Conservation (phyloP, 1,140 invertebrate species). For the Wasmannia auropunctata region DNA sequence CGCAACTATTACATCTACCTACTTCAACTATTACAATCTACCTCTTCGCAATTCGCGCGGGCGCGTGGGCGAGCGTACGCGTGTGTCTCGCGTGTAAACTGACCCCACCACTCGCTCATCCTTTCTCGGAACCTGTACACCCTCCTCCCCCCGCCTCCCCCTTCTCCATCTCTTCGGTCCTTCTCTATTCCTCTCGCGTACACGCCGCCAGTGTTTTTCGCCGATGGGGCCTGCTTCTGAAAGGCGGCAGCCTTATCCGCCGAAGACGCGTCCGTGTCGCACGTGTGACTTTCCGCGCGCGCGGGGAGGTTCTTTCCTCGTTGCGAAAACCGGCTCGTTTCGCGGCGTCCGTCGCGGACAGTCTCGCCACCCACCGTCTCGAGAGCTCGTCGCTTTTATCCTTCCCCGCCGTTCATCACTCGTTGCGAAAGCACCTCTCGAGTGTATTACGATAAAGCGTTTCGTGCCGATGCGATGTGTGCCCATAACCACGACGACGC, state of each 20-base stretch:
- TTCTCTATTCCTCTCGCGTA: not conserved
- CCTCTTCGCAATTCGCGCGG: slow-evolving; percentile 7
- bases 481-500: not conserved
- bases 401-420: slow-evolving; percentile 39
- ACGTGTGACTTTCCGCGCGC: not conserved
- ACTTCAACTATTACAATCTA: slow-evolving; percentile 7
- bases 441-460: slow-evolving; percentile 58
- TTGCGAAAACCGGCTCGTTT: slow-evolving; percentile 53
- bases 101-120: slow-evolving; percentile 31
- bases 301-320: slow-evolving; percentile 11
- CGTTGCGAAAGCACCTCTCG: slow-evolving; percentile 47
- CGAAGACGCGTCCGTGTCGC: not conserved
- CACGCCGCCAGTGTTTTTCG: not conserved
- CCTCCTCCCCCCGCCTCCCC: not conserved
- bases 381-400: slow-evolving; percentile 14
- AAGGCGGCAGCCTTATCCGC: not conserved
- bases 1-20: too few species aligned
- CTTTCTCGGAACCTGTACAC: not conserved
- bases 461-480: slow-evolving; percentile 31
- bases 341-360: slow-evolving; percentile 1
- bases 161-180: not conserved
- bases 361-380: slow-evolving; percentile 45
- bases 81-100: slow-evolving; percentile 55
- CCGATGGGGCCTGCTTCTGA: slow-evolving; percentile 25
- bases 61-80: slow-evolving; percentile 42